Base-by-base conservation (phyloP, 2,888 invertebrate species). In the Anarsia innoxiella region DNA sequence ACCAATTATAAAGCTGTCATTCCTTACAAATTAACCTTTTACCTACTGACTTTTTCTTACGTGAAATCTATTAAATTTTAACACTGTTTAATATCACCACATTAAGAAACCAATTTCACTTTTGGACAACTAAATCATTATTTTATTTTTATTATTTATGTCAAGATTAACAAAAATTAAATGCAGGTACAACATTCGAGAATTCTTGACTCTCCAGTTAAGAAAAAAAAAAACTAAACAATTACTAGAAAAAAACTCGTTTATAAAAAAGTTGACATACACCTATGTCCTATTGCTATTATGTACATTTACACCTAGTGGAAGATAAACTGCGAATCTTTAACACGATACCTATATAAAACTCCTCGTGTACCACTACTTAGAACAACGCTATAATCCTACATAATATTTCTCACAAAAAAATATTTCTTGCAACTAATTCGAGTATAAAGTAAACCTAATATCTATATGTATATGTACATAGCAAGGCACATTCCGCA, bases 151-250 rank as follows among this genome's bases (percentile, higher is more conserved):
- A 74, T 77, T 76, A 78, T 77, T 77, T 77, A 83, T 79, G 82
- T 79, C 82, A 80, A 82, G 67, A 61, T 72, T 78, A 79, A 72
- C 77, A 79, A 80, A 74, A 77, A 37, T 37, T 79, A 84, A 85
- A 86, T 84, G 85, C 86, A 86, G 86, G 86, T 86, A 86, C 86
- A 84, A 80, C 76, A 84, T 83, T 85, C 85, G 85, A 86, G 85
- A 82, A 84, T 78, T 69, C 66, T 65, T 72, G 75, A 77, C 82
- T 84, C 77, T 83, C 79, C 73, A 75, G 72, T 77, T 71, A 57
- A 59, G 56, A 63, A 76, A 78, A 78, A n/a, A n/a, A n/a, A 63
- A 76, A 78, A 78, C 71, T 78, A 82, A 79, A 82, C 74, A 71
- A 76, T 73, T 74, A 75, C 75, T 74, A 78, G 69, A 68, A 69